phyloP scores from a whole-genome alignment of 2,888 invertebrate genomes.

The Enchytraeus crypticus region DNA sequence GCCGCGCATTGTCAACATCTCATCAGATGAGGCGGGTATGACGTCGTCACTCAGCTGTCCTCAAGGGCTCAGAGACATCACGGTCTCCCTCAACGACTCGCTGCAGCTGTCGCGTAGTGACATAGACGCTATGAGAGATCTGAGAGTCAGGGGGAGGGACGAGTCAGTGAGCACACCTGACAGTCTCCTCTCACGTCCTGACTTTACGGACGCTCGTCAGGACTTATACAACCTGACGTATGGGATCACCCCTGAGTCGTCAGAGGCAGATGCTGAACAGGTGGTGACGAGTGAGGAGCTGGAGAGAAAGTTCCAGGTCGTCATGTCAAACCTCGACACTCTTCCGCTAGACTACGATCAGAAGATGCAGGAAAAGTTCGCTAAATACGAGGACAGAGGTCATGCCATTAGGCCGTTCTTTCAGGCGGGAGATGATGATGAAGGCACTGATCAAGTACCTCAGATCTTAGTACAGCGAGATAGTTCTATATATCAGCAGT shows the following conservation, averaged over 20 bases:
- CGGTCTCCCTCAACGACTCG: constrained; percentile 16
- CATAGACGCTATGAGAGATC: constrained; percentile 30
- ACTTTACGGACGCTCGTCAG: constrained; percentile 7
- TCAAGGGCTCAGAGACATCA: constrained; percentile 6
- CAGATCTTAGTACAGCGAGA: no score
- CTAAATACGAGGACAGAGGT: neutral
- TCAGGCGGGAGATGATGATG: no score
- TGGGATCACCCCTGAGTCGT: neutral
- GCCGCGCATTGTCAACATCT: neutral
- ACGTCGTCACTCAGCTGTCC: constrained; percentile 10
- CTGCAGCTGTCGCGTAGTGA: constrained; percentile 31
- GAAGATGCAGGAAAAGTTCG: neutral
- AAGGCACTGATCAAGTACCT: no score
- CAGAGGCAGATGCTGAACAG: neutral
- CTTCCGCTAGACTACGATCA: constrained; percentile 10
- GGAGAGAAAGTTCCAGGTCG: neutral
- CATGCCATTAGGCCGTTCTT: no score
- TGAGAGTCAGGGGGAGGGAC: neutral
- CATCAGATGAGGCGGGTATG: neutral
- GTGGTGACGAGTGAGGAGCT: constrained; percentile 1
- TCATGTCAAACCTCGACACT: constrained; percentile 1
- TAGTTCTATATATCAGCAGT: no score
- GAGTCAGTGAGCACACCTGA: neutral
- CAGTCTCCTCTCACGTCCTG: constrained; percentile 3
- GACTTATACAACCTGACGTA: neutral